Base-by-base conservation (phyloP, 2,797 vertebrate genomes). In the Fratercula arctica region DNA sequence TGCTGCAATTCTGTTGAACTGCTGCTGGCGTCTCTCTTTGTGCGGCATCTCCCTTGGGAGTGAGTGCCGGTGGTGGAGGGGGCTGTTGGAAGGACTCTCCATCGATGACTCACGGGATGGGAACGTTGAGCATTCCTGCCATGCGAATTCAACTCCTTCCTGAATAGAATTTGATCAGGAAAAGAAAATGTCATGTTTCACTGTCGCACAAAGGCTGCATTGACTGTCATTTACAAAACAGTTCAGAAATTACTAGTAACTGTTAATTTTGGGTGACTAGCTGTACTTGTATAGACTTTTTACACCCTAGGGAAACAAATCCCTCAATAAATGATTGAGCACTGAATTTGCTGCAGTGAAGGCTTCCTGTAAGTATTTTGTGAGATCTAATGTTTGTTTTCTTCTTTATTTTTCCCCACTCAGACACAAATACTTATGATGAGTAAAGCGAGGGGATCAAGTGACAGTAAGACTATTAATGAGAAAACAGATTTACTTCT, bases 261-360 rank as follows among this genome's bases (percentile, higher is more conserved):
- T 43, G 26, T 4, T 77, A 25, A 43, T 76, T 51, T 31, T 4
- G 86, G 68, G 24, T 48, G 68, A 56, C 33, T 35, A 23, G 79
- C 79, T 43, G 43, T 48, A 6, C 51, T 69, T 26, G 28, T 15
- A 6, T 5, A 3, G n/a, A 33, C n/a, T 33, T 1, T 1, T 1
- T 33, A 1, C 29, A 13, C 63, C 11, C 18, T 28, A 9, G 31
- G 86, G 68, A 56, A 70, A 37, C 54, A 43, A 46, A 50, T 3
- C 46, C 43, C 48, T 15, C 76, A 23, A 2, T 2, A 11, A 24
- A 31, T 9, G 39, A 20, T 11, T 39, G 41, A 80, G 61, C 31
- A 6, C 54, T 37, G 83, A 10, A 0, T 29, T 81, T 64, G 10
- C 35, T 60, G 76, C 56, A 66, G 31, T 1, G 33, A 45, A 31